Conservation (phyloP, 2,113 vertebrate species). For the Laticauda laticaudata region DNA sequence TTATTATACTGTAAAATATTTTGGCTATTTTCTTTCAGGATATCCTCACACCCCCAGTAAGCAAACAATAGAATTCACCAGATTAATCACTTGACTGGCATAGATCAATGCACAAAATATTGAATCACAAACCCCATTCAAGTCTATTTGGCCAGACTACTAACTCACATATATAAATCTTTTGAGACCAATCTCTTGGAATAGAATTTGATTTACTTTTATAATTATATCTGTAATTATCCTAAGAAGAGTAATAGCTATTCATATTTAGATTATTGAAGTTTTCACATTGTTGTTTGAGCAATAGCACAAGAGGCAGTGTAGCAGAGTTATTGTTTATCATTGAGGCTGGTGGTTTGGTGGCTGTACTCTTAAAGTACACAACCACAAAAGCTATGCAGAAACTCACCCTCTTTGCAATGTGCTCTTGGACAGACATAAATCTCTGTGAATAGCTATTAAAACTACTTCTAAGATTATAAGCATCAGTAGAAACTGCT, state of each 20-base stretch:
- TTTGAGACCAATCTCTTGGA: neutral
- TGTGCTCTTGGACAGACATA: neutral
- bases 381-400: neutral
- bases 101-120: neutral
- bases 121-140: neutral
- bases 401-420: neutral
- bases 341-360: neutral
- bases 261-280: neutral
- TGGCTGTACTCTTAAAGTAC: neutral
- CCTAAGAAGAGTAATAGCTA: neutral
- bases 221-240: neutral
- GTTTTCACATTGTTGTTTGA: neutral
- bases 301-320: neutral
- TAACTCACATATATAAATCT: neutral
- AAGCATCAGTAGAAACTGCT: neutral
- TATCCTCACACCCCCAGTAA: neutral
- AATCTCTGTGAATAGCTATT: neutral
- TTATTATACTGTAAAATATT: neutral
- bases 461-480: neutral
- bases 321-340: neutral
- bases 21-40: neutral
- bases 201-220: neutral
- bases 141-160: neutral
- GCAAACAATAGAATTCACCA: neutral
- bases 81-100: neutral